phyloP scores from a whole-genome alignment of 2,113 vertebrate genomes.

The Telmatochromis brichardi region DNA sequence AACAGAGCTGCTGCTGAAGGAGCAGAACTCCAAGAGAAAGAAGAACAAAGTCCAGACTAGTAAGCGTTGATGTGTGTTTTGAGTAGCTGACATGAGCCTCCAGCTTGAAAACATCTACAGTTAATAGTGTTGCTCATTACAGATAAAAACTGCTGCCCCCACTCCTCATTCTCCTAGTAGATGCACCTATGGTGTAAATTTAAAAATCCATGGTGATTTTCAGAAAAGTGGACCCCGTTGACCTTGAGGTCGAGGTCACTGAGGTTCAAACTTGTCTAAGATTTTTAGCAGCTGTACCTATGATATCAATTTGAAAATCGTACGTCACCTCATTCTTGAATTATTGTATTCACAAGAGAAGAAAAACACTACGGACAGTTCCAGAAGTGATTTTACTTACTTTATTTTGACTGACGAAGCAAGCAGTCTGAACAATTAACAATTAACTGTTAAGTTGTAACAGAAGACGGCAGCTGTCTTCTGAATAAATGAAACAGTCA shows the following conservation, averaged over 20 bases:
- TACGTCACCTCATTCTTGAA: neutral
- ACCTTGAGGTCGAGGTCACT: neutral
- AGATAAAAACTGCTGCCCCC: neutral
- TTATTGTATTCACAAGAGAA: neutral
- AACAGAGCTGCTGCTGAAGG: conserved; percentile 84
- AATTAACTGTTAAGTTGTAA: neutral
- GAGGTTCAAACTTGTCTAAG: neutral
- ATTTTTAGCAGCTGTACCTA: neutral
- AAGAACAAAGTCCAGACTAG: conserved; percentile 84
- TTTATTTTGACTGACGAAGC: neutral
- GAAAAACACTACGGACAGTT: neutral
- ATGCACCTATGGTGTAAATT: neutral
- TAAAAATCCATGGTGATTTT: neutral
- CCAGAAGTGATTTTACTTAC: neutral
- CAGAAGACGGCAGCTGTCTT: neutral
- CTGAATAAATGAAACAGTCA: neutral
- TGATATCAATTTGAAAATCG: neutral
- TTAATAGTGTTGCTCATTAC: neutral
- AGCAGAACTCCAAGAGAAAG: conserved; percentile 89
- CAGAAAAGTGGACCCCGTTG: neutral
- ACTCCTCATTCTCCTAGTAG: neutral
- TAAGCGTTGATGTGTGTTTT: neutral
- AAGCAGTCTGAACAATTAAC: neutral
- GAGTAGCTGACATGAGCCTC: neutral
- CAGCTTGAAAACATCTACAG: neutral